Percentiles rank a stretch among this genome's conserved stretches.
Evolutionary conservation across 2,797 vertebrate genomes (phyloP).

Genomic region (Melanotaenia nigrans): DNA sequence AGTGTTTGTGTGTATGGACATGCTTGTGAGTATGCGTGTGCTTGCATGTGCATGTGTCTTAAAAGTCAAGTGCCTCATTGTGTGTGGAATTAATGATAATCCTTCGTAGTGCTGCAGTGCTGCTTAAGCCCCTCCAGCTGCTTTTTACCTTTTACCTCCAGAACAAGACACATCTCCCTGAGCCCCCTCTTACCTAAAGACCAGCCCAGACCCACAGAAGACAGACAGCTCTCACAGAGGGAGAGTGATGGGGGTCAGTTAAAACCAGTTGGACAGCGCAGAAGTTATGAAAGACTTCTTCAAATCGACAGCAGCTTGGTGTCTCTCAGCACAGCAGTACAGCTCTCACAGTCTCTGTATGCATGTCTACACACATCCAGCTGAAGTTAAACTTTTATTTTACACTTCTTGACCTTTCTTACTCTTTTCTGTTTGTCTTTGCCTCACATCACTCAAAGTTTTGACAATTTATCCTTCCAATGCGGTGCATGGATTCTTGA

Average conservation of each 20-base stretch:
- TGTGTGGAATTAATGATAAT: conserved; percentile 71
- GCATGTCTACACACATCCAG: conserved; percentile 50
- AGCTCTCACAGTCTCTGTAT: conserved; percentile 49
- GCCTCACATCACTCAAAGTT: conserved; percentile 5
- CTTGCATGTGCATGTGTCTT: conserved; percentile 31
- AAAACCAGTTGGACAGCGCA: conserved; percentile 67
- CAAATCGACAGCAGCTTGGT: conserved; percentile 47
- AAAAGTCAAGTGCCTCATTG: conserved; percentile 72
- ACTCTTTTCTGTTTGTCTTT: conserved; percentile 30
- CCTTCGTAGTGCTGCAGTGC: conserved; percentile 57
- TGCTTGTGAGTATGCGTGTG: conserved; percentile 11
- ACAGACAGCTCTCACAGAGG: conserved; percentile 58
- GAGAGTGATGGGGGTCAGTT: conserved; percentile 53
- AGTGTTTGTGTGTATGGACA: conserved; percentile 21
- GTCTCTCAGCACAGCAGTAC: conserved; percentile 66
- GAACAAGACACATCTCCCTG: conserved; percentile 54
- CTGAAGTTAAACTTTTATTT: conserved; percentile 49
- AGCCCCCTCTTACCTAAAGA: conserved; percentile 59
- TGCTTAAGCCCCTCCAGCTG: conserved; percentile 50
- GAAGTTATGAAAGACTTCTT: conserved; percentile 72
- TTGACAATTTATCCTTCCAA: conserved; percentile 17
- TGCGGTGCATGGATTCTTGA: conserved; percentile 10
- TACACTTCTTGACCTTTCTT: conserved; percentile 43
- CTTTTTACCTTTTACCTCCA: conserved; percentile 67
- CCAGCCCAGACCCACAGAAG: conserved; percentile 59